Evolutionary conservation across 1,140 invertebrate genomes (phyloP).

Genomic region (Aphaenogaster floridana): DNA sequence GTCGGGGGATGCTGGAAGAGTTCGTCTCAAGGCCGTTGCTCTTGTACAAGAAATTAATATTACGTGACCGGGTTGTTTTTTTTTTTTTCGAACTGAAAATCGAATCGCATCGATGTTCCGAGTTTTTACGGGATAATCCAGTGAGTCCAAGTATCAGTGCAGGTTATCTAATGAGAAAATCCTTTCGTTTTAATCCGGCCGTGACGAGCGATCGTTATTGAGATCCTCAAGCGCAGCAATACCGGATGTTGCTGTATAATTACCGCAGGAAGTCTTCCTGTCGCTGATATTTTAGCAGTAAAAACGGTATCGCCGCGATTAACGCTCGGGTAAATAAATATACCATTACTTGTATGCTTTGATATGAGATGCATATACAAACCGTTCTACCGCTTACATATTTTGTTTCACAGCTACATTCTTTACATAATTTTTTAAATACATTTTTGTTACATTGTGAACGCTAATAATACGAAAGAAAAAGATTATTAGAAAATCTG

Average conservation of each 20-base stretch:
- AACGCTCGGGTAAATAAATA: constrained; percentile 47
- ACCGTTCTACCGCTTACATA: background rate
- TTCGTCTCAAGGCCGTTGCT: constrained; percentile 75
- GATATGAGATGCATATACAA: constrained; percentile 9
- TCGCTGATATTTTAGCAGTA: constrained; percentile 12
- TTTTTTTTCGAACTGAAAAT: background rate
- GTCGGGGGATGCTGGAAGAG: constrained; percentile 67
- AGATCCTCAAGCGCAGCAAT: background rate
- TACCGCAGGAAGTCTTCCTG: background rate
- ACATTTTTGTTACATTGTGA: background rate
- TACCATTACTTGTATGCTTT: background rate
- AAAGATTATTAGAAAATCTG: constrained; percentile 25
- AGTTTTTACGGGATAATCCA: background rate
- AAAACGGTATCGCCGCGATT: constrained; percentile 50
- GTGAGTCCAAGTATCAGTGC: background rate
- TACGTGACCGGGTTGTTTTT: background rate
- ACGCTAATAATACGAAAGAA: background rate
- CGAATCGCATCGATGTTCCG: background rate
- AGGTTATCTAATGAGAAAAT: constrained; percentile 10
- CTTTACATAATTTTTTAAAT: background rate
- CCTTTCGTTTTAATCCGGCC: background rate
- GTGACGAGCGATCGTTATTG: background rate
- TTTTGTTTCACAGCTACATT: background rate
- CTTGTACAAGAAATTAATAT: constrained; percentile 59
- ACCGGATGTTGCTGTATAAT: constrained; percentile 30